phyloP scores from a whole-genome alignment of 2,113 vertebrate genomes.

The Tachysurus vachellii region DNA sequence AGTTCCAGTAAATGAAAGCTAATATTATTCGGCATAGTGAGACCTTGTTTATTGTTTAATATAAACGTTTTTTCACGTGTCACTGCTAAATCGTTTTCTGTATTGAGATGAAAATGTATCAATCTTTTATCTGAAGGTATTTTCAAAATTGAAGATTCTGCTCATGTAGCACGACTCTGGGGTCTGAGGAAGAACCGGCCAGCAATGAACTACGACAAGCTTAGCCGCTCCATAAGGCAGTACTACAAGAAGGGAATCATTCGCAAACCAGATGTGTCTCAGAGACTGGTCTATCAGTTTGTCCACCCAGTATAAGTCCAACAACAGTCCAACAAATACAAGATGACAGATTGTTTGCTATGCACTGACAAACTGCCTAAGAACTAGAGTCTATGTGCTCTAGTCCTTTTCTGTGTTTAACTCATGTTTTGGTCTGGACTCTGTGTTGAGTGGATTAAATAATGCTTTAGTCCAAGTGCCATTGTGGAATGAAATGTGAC shows the following conservation, averaged over 20 bases:
- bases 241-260: constrained; percentile 99
- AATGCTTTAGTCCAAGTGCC: not conserved
- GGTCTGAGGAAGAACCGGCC: constrained; percentile 96
- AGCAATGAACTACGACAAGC: constrained; percentile 99
- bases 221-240: constrained; percentile 98
- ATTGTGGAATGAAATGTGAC: not conserved
- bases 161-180: constrained; percentile 94
- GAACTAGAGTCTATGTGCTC: not conserved
- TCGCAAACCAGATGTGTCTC: constrained; percentile 93
- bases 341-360: constrained; percentile 32
- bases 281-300: constrained; percentile 98
- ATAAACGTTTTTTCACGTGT: not conserved
- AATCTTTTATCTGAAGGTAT: constrained; percentile 76
- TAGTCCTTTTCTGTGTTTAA: not conserved
- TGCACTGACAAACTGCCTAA: constrained; percentile 60
- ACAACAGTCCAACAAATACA: not conserved
- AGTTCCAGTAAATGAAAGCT: not conserved
- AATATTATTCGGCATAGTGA: not conserved
- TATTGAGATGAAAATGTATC: not conserved
- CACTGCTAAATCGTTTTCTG: not conserved
- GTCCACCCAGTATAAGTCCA: constrained; percentile 85
- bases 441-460: not conserved
- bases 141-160: constrained; percentile 97
- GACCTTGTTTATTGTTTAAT: not conserved
- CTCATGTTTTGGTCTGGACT: constrained; percentile 4